Evolutionary conservation across 1,140 invertebrate genomes (phyloP).

Genomic region (Papilio aristodemus): DNA sequence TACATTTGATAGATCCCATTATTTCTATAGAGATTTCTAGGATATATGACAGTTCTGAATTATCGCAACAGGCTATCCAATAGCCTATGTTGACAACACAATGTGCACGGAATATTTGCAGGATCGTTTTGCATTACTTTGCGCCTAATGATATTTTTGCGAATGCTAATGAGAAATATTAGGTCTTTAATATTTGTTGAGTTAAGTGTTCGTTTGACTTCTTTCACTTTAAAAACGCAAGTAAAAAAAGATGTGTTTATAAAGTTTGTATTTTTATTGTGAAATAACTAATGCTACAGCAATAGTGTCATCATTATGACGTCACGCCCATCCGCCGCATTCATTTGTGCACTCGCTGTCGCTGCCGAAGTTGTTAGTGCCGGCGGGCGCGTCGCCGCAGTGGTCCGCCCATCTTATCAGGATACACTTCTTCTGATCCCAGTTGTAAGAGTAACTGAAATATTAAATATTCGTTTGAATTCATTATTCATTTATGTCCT

Average conservation of each 20-base stretch:
- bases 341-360: slow-evolving; percentile 44
- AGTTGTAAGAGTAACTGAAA: slow-evolving; percentile 59
- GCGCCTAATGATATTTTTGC: no score
- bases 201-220: no score
- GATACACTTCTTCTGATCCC: slow-evolving; percentile 49
- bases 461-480: slow-evolving; percentile 23
- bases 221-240: not conserved
- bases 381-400: slow-evolving; percentile 40
- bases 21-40: no score
- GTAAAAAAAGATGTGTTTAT: not conserved
- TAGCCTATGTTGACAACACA: no score
- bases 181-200: no score
- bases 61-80: no score
- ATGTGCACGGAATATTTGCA: no score
- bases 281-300: not conserved
- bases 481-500: no score
- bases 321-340: slow-evolving; percentile 58
- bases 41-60: no score
- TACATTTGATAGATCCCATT: no score
- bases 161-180: not conserved
- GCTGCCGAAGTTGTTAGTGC: slow-evolving; percentile 53
- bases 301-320: not conserved
- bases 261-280: not conserved
- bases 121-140: no score
- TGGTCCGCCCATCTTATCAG: slow-evolving; percentile 53